Percentiles rank a stretch among this genome's conserved stretches.
These are phyloP conservation scores for Corella eumyota DNA, from an alignment of 23 tunicate species.

Conservation along the genomic window DNA sequence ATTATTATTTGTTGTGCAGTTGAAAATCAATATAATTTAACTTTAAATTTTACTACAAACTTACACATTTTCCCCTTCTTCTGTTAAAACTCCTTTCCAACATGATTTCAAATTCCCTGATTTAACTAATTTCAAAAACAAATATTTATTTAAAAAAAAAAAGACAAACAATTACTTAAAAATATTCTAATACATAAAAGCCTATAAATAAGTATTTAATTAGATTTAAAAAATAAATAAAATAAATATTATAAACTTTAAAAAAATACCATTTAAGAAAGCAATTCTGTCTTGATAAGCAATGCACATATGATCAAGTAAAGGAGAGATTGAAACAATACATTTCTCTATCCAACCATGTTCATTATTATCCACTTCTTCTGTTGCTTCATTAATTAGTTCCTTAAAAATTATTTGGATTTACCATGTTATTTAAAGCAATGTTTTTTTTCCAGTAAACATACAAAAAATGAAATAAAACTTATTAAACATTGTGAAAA, in stretches of 20 bases:
- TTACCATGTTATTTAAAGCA: too few relatives aligned
- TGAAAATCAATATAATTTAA: neutral
- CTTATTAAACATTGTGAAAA: too few relatives aligned
- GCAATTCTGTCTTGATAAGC: conserved; percentile 40
- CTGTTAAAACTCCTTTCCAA: conserved; percentile 21
- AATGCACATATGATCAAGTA: conserved; percentile 28
- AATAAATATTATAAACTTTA: too few relatives aligned
- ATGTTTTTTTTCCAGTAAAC: neutral
- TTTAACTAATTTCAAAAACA: neutral
- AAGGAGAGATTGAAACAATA: conserved; percentile 34
- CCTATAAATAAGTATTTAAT: too few relatives aligned
- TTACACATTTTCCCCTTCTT: conserved; percentile 5
- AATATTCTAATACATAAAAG: neutral
- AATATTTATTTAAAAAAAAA: conserved; percentile 2
- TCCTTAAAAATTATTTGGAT: neutral
- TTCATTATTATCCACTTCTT: conserved; percentile 2
- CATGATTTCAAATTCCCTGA: conserved; percentile 4
- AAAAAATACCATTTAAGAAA: conserved; percentile 42
- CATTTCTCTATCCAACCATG: conserved; percentile 30
- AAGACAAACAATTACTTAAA: neutral
- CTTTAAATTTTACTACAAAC: neutral
- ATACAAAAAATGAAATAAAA: neutral
- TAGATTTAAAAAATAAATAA: too few relatives aligned
- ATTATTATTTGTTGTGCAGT: neutral
- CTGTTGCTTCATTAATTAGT: neutral